Percentiles rank a stretch among this genome's conserved stretches.
phyloP scores from a whole-genome alignment of 2,888 invertebrate genomes.

The Reticulitermes lucifugus region DNA sequence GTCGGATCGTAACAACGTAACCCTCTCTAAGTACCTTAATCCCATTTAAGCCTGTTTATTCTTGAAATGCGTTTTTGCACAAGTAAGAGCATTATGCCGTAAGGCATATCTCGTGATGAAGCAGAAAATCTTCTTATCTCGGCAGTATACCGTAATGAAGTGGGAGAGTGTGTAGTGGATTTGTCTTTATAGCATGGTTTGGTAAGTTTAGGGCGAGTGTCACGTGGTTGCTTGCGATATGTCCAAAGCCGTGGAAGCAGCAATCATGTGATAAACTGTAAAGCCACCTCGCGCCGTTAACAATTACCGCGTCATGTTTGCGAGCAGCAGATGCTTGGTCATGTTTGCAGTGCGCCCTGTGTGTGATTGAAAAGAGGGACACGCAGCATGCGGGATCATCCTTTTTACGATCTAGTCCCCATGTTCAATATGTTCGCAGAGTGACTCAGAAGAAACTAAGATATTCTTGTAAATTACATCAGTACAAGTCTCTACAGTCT shows the following conservation, averaged over 20 bases:
- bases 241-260: neutral
- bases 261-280: neutral
- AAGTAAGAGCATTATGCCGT: no score
- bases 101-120: neutral
- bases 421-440: no score
- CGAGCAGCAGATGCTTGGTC: neutral
- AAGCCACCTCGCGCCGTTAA: neutral
- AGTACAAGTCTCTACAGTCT: no score
- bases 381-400: neutral
- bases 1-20: no score
- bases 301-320: neutral
- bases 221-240: constrained; percentile 5
- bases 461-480: no score
- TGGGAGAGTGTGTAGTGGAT: neutral
- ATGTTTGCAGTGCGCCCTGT: neutral
- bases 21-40: no score
- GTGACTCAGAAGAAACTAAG: no score
- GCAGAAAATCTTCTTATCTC: neutral
- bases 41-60: no score
- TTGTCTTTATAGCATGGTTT: neutral
- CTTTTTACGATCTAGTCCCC: no score
- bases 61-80: no score
- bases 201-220: neutral
- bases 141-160: neutral
- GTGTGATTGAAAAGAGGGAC: neutral